Evolutionary conservation across 2,113 vertebrate genomes (phyloP), one percentile per base, ranked within the genome.

Genomic region (Cephalopholis sonnerati): DNA sequence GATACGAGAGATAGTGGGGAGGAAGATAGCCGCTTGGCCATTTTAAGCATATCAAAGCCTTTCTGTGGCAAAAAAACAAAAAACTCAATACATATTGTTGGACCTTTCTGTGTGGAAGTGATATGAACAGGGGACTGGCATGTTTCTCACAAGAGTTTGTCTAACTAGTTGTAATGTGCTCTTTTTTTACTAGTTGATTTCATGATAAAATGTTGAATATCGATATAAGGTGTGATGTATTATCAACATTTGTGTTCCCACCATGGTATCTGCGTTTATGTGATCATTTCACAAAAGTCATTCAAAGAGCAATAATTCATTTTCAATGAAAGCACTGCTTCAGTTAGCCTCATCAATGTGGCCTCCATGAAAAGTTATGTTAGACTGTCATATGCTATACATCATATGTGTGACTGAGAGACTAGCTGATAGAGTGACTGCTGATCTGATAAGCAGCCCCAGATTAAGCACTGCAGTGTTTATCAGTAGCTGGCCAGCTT

Each of bases 401-500:
- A 54, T 83, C 73, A 75, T 65, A 25, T 61, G 20, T 73, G 66
- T 76, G 70, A 85, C 70, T 82, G 85, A 85, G 67, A 87, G 27
- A 46, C 76, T 12, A 27, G 39, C 65, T 81, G 82, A 84, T 75
- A 63, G 88, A 91, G 64, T 79, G 87, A 91, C 86, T 88, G 90
- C 63, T 39, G 39, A 93, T 94, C 92, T 93, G 94, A 95, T 95
- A 94, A 93, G 84, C 39, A n/a, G 59, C 39, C 75, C 73, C 82
- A 81, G 74, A 85, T 90, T 83, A 83, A 83, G 86, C 79, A 74
- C 58, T 82, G 81, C 84, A 64, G 80, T 72, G 32, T 88, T 94
- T 94, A 94, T 94, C 94, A 93, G 91, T 70, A 85, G 84, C 59
- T 55, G 54, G 83, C 77, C 85, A 90, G 89, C 75, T 92, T 91